These are phyloP conservation scores for Drosophila tanythrix DNA, from an alignment of 2,888 invertebrate genomes.

Conservation along the genomic window DNA sequence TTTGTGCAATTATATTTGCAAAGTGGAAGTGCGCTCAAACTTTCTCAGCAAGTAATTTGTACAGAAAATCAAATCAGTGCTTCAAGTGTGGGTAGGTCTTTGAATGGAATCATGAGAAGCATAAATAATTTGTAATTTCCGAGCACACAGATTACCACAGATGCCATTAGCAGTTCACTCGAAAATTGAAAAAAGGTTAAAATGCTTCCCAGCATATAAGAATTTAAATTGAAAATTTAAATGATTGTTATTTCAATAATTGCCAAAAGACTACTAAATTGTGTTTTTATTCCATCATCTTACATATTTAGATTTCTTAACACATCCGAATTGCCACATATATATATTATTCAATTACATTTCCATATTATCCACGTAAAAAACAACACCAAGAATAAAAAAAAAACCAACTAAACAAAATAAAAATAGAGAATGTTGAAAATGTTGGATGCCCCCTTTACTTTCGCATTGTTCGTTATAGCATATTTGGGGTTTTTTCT, in stretches of 20 bases:
- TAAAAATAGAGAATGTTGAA: slow-evolving; percentile 27
- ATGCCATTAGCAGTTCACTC: slow-evolving; percentile 2
- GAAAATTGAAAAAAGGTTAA: neutral
- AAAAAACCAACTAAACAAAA: neutral
- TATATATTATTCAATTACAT: slow-evolving; percentile 50
- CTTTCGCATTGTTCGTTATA: slow-evolving; percentile 26
- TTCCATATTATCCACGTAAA: slow-evolving; percentile 5
- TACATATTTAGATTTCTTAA: neutral
- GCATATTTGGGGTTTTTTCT: slow-evolving; percentile 18
- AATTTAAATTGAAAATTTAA: slow-evolving; percentile 1
- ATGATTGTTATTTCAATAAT: neutral
- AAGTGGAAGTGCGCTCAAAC: slow-evolving; percentile 44
- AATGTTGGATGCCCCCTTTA: slow-evolving; percentile 29
- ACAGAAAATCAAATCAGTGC: slow-evolving; percentile 53
- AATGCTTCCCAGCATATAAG: neutral
- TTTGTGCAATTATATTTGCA: slow-evolving; percentile 55
- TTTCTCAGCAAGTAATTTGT: slow-evolving; percentile 52
- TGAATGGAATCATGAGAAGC: slow-evolving; percentile 50
- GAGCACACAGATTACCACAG: neutral
- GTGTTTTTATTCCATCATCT: neutral
- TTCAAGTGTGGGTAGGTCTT: slow-evolving; percentile 23
- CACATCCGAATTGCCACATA: slow-evolving; percentile 21
- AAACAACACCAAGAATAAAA: neutral
- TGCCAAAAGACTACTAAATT: neutral
- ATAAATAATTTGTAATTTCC: slow-evolving; percentile 43